Percentiles rank a stretch among this genome's conserved stretches.
These are phyloP conservation scores for Physocephala rufipes DNA, from an alignment of 2,888 invertebrate species.

Conservation along the genomic window DNA sequence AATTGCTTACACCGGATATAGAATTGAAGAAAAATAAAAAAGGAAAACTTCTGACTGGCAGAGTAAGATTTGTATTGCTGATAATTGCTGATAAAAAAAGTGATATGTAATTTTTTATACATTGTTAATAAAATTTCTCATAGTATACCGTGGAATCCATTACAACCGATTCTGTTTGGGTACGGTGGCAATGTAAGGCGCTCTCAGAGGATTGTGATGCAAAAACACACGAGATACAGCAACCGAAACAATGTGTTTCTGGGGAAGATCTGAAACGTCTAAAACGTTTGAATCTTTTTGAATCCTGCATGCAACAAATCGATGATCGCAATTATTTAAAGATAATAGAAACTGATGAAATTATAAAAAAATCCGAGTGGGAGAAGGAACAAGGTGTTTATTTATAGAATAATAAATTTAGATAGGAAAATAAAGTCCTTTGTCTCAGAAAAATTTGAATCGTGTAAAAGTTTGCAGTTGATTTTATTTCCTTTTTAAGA, in stretches of 20 bases:
- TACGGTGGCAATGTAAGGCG: slow-evolving; percentile 87
- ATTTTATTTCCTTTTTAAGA: too few species aligned
- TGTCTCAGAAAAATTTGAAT: too few species aligned
- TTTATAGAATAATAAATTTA: neutral
- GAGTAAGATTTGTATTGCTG: slow-evolving; percentile 58
- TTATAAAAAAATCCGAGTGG: slow-evolving; percentile 83
- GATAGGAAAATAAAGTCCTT: too few species aligned
- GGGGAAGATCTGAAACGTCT: slow-evolving; percentile 84
- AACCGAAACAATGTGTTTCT: slow-evolving; percentile 74
- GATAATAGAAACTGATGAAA: slow-evolving; percentile 77
- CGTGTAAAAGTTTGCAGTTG: too few species aligned
- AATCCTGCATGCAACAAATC: slow-evolving; percentile 87
- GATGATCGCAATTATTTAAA: slow-evolving; percentile 88
- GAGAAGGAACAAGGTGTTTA: slow-evolving; percentile 71
- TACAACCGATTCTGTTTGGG: slow-evolving; percentile 81
- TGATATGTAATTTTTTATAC: slow-evolving; percentile 5
- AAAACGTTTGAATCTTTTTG: slow-evolving; percentile 85
- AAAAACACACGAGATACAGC: slow-evolving; percentile 69
- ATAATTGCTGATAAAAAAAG: neutral
- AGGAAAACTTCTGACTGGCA: slow-evolving; percentile 70
- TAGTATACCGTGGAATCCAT: slow-evolving; percentile 86
- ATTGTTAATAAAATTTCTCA: neutral
- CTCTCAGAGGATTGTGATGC: slow-evolving; percentile 68
- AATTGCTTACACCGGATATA: slow-evolving; percentile 82
- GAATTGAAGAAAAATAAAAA: slow-evolving; percentile 74